A percentile compares a stretch with the other conserved stretches of the same genome.
phyloP scores from a whole-genome alignment of 2,797 vertebrate species.

The Eleutherodactylus coqui region DNA sequence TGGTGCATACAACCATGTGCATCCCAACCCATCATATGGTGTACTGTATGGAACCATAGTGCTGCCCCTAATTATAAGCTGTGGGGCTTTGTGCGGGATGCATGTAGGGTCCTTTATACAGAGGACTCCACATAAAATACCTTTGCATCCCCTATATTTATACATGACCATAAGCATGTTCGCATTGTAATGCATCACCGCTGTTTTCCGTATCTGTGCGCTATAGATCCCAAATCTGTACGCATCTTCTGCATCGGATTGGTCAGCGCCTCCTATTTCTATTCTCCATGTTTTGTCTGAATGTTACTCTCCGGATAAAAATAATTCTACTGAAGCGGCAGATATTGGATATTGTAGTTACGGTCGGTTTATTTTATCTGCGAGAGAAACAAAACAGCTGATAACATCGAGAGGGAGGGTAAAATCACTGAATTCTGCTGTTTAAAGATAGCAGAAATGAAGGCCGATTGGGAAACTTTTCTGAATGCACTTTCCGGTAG shows the following conservation, averaged over 20 bases:
- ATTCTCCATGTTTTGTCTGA: not conserved
- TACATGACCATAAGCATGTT: too few relatives aligned
- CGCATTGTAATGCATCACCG: too few relatives aligned
- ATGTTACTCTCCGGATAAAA: not conserved
- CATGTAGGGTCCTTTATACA: too few relatives aligned
- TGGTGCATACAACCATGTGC: not conserved
- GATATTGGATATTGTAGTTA: not conserved
- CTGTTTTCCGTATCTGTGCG: too few relatives aligned
- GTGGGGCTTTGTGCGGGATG: not conserved
- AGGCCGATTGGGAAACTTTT: not conserved
- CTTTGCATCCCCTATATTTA: too few relatives aligned
- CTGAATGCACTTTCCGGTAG: not conserved
- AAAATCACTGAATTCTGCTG: not conserved
- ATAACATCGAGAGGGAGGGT: not conserved
- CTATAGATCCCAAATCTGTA: too few relatives aligned
- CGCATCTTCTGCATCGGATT: too few relatives aligned
- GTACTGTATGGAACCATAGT: not conserved
- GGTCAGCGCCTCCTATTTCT: too few relatives aligned
- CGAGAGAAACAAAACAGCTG: not conserved
- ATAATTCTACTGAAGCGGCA: not conserved
- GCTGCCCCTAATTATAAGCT: not conserved
- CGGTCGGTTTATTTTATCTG: not conserved
- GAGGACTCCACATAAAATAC: too few relatives aligned
- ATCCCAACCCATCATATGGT: not conserved
- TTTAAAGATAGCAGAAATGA: not conserved